Evolutionary conservation across 2,113 vertebrate species (phyloP).

Genomic region (Serilophus lunatus): DNA sequence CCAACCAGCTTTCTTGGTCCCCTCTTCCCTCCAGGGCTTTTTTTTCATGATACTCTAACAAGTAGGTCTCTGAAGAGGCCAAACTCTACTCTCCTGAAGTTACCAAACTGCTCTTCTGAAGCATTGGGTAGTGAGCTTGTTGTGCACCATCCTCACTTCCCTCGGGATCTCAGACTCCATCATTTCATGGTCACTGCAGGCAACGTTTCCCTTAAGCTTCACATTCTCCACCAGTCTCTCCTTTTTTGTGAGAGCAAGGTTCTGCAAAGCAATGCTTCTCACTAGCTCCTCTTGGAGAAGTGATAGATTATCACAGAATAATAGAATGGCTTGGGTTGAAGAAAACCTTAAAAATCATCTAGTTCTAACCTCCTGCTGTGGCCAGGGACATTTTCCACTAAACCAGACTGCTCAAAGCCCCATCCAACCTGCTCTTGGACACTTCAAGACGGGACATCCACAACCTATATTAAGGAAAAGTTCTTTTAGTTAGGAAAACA

Average conservation of each 20-base stretch:
- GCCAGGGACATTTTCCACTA: not conserved
- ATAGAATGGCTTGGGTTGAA: not conserved
- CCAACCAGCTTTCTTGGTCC: not conserved
- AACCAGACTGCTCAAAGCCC: not conserved
- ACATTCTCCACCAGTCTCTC: not conserved
- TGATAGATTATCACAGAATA: not conserved
- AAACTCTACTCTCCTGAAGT: not conserved
- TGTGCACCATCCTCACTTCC: not conserved
- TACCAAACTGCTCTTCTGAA: no score
- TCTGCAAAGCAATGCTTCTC: not conserved
- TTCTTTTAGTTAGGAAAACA: not conserved
- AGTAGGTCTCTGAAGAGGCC: not conserved
- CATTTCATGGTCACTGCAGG: not conserved
- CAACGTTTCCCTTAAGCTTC: not conserved
- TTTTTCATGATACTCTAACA: not conserved
- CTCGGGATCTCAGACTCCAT: not conserved
- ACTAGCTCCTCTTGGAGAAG: not conserved
- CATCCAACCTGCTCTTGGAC: not conserved
- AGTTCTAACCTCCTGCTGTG: not conserved
- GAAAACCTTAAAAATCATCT: not conserved
- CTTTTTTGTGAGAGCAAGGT: not conserved
- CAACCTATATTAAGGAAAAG: not conserved
- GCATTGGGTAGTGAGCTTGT: not conserved
- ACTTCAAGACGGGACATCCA: not conserved
- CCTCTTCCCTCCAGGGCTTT: not conserved